Base-by-base conservation (phyloP, 2,113 vertebrate genomes). In the Sardina pilchardus region DNA sequence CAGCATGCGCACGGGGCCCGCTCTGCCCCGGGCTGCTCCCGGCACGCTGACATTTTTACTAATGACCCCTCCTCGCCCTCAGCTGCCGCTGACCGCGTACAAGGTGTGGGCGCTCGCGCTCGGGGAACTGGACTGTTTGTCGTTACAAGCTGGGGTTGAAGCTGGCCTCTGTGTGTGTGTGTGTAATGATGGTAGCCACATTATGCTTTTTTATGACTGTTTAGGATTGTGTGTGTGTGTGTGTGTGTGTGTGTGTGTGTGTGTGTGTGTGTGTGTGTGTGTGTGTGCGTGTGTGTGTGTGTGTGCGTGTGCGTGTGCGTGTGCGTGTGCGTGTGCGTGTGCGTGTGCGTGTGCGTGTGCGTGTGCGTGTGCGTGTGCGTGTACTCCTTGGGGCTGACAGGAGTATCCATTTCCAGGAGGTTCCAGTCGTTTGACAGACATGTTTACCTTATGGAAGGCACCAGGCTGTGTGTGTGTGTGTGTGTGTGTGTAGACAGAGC, bases 361-460 rank as follows among this genome's bases (percentile, higher is more conserved):
- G 34, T 36, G 26, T 78, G 71, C 39, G 71, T 78, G 14, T 78
- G 4, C 53, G 50, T 45, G 81, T 85, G 44, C 82, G 80, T 67
- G n/a, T 34, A n/a, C n/a, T n/a, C n/a, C n/a, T 36, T 78, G 30
- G 16, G 14, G 39, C 87, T 48, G 86, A 88, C 87, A 83, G 87
- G 89, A 91, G 91, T 90, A 90, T 88, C 92, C 92, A 87, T 44
- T 85, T 86, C 30, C 47, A 21, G 67, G 82, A 84, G 83, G 47
- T 89, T 88, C 88, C 82, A 36, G 86, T 85, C 85, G 82, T 86
- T 89, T 92, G 94, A 94, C 93, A 92, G 92, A 92, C 91, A 86
- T 92, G 92, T 93, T 93, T 93, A 92, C 90, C 91, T 91, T 88
- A 92, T 88, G 92, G 88, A 89, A 92, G 92, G 92, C 83, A 86